phyloP scores from a whole-genome alignment of 2,113 vertebrate species.

The Siniperca chuatsi region DNA sequence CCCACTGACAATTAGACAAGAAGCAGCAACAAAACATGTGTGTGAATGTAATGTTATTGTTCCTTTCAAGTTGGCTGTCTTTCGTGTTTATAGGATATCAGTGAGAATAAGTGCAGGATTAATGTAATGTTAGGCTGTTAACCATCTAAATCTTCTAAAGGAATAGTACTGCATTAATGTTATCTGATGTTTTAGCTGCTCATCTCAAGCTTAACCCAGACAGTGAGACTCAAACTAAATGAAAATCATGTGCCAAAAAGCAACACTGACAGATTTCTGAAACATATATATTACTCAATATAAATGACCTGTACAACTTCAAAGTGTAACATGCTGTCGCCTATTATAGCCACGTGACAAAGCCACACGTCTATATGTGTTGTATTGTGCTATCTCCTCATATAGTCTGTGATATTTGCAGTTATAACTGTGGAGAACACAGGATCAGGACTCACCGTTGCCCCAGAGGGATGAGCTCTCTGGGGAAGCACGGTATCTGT shows the following conservation, averaged over 20 bases:
- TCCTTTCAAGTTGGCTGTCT: neutral
- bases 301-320: slow-evolving; percentile 63
- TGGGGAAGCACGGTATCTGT: slow-evolving; percentile 64
- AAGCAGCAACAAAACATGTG: neutral
- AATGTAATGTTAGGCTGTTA: neutral
- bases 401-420: slow-evolving; percentile 39
- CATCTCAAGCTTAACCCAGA: neutral
- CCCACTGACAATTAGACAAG: neutral
- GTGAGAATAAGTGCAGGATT: neutral
- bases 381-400: slow-evolving; percentile 39
- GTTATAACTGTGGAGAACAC: slow-evolving; percentile 25
- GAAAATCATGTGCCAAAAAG: slow-evolving; percentile 32
- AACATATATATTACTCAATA: slow-evolving; percentile 24
- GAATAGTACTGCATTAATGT: neutral
- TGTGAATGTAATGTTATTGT: neutral
- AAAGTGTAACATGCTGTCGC: slow-evolving; percentile 51
- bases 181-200: neutral
- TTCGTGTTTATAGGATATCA: neutral
- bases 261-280: slow-evolving; percentile 27
- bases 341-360: slow-evolving; percentile 54
- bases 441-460: slow-evolving; percentile 26
- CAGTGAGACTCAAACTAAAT: slow-evolving; percentile 8
- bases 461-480: slow-evolving; percentile 53
- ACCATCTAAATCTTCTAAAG: neutral
- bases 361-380: slow-evolving; percentile 59